Conservation (phyloP, 2,113 vertebrate species). For the mouse (Mus musculus) region GRCm39 chr10:15530501-15531000, state of each 20-base stretch:
- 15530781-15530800: conserved; percentile 32
- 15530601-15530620: neutral
- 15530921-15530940: neutral
- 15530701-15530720: neutral
- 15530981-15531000: conserved; percentile 42
- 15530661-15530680: neutral
- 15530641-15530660: neutral
- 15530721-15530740: neutral
- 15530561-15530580: neutral
- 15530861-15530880: neutral
- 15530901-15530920: neutral
- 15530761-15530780: conserved; percentile 21
- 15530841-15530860: neutral
- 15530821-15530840: neutral
- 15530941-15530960: neutral
- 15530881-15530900: neutral
- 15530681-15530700: neutral
- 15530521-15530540: conserved; percentile 42
- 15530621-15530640: neutral
- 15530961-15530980: neutral
- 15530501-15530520: conserved; percentile 63
- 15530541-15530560: neutral
- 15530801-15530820: conserved; percentile 9
- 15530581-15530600: neutral
- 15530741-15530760: neutral